Evolutionary conservation across 2,113 vertebrate genomes (phyloP).

Genomic region (Pelodiscus sinensis): DNA sequence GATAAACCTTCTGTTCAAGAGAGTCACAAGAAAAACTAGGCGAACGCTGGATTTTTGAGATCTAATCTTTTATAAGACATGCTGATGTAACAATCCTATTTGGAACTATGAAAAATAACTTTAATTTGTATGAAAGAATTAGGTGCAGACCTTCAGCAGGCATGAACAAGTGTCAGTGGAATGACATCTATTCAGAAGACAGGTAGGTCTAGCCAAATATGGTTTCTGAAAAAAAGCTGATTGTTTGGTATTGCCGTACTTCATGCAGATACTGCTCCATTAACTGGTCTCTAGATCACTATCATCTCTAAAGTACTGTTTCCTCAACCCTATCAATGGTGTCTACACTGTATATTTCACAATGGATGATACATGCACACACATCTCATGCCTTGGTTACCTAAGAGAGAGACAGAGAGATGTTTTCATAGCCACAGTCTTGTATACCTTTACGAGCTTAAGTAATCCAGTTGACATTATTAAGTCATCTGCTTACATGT

Average conservation of each 20-base stretch:
- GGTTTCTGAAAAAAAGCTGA: not conserved
- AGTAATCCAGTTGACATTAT: conserved; percentile 53
- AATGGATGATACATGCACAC: not conserved
- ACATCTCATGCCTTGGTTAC: not conserved
- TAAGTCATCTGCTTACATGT: not conserved
- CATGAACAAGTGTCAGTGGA: not conserved
- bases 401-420: conserved; percentile 23
- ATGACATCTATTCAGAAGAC: not conserved
- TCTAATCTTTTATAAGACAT: not conserved
- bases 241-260: not conserved
- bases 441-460: conserved; percentile 30
- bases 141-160: not conserved
- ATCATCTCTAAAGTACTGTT: not conserved
- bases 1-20: not conserved
- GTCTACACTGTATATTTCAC: not conserved
- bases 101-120: not conserved
- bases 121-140: not conserved
- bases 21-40: not conserved
- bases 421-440: conserved; percentile 8
- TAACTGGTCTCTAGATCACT: not conserved
- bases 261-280: not conserved
- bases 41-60: not conserved
- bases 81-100: not conserved
- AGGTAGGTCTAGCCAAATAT: not conserved
- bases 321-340: not conserved